These are phyloP conservation scores for Nautilus pompilius DNA, from an alignment of 1,140 invertebrate genomes.

Conservation along the genomic window DNA sequence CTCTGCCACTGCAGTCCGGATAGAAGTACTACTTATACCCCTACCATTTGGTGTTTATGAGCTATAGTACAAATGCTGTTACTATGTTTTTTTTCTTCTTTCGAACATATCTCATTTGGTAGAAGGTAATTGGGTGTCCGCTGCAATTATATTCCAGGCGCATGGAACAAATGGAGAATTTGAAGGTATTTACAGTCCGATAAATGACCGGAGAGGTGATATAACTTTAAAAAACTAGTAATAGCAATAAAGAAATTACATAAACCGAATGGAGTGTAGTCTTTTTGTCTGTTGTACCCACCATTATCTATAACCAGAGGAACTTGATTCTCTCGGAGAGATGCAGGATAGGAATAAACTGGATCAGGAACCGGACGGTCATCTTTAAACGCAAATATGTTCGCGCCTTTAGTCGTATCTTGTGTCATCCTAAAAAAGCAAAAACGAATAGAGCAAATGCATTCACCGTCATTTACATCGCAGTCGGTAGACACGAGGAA, in stretches of 20 bases:
- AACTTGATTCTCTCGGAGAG: slow-evolving; percentile 53
- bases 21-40: no score
- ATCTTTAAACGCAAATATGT: slow-evolving; percentile 64
- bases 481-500: no score
- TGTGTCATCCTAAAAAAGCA: no score
- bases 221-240: background rate
- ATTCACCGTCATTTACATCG: no score
- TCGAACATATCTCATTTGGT: slow-evolving; percentile 1
- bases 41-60: no score
- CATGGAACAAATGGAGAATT: background rate
- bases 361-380: slow-evolving; percentile 70
- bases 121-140: background rate
- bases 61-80: no score
- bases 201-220: background rate
- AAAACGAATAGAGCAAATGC: no score
- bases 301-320: slow-evolving; percentile 85
- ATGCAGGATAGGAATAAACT: slow-evolving; percentile 66
- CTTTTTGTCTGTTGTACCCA: slow-evolving; percentile 47
- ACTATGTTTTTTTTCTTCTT: no score
- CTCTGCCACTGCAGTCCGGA: no score
- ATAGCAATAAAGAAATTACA: background rate
- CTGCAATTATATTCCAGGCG: background rate
- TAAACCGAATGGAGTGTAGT: background rate
- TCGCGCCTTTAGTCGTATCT: no score
- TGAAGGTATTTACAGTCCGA: background rate